Percentiles rank a stretch among this genome's conserved stretches.
These are phyloP conservation scores for Pitta sordida DNA, from an alignment of 2,113 vertebrate genomes.

Conservation along the genomic window DNA sequence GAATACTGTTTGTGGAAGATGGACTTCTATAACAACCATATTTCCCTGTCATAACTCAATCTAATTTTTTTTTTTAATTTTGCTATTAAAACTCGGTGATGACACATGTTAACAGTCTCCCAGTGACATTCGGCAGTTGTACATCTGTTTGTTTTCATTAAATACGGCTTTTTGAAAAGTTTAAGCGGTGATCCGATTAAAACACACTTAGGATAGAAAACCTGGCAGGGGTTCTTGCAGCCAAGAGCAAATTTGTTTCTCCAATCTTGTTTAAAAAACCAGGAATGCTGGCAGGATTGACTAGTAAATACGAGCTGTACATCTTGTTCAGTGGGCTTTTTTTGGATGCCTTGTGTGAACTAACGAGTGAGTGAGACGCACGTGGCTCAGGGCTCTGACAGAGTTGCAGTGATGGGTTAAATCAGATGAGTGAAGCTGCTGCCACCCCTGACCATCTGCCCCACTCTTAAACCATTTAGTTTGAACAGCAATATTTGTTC, in stretches of 20 bases:
- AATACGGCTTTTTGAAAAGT: conserved; percentile 27
- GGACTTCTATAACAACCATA: conserved; percentile 8
- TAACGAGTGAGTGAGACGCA: neutral
- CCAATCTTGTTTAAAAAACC: neutral
- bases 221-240: conserved; percentile 11
- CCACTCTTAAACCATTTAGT: no score
- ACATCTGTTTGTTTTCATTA: conserved; percentile 56
- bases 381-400: conserved; percentile 13
- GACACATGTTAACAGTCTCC: conserved; percentile 20
- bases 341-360: conserved; percentile 12
- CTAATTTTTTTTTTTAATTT: neutral
- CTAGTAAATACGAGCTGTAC: conserved; percentile 25
- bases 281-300: conserved; percentile 22
- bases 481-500: conserved; percentile 19
- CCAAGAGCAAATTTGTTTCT: conserved; percentile 50
- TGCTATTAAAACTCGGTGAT: conserved; percentile 35
- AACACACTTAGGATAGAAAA: conserved; percentile 17
- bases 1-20: neutral
- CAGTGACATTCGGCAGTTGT: neutral
- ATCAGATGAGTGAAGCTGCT: conserved; percentile 33
- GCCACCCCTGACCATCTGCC: conserved; percentile 58
- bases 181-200: neutral
- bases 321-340: conserved; percentile 16
- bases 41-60: conserved; percentile 13
- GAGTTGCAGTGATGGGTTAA: conserved; percentile 40